A percentile compares a stretch with the other conserved stretches of the same genome.
Conservation (phyloP, 2,888 invertebrate species). For the Embidobia sp. region DNA sequence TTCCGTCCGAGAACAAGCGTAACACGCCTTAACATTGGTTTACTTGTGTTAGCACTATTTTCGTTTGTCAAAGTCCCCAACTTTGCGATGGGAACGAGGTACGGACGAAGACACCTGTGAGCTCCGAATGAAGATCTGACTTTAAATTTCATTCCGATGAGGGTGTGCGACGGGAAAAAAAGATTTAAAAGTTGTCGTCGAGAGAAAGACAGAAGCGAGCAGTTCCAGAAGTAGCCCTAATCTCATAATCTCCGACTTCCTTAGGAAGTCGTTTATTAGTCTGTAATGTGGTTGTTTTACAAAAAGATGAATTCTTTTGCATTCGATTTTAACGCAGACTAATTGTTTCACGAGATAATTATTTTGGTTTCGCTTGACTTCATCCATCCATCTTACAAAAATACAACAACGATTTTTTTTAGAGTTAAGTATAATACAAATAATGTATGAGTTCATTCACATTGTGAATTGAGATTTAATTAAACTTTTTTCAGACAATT, state of each 20-base stretch:
- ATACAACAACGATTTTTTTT: too few relatives aligned
- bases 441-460: too few relatives aligned
- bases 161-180: slow-evolving; percentile 25
- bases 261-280: slow-evolving; percentile 82
- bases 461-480: too few relatives aligned
- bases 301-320: slow-evolving; percentile 50
- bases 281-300: slow-evolving; percentile 70
- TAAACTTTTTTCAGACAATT: too few relatives aligned
- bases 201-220: slow-evolving; percentile 44
- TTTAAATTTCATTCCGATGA: slow-evolving; percentile 41
- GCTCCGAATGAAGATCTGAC: slow-evolving; percentile 48
- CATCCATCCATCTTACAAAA: too few relatives aligned
- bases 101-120: slow-evolving; percentile 75
- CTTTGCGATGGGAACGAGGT: slow-evolving; percentile 66
- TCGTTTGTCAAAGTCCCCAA: slow-evolving; percentile 14
- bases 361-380: too few relatives aligned
- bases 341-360: too few relatives aligned
- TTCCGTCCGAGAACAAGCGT: slow-evolving; percentile 2
- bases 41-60: slow-evolving; percentile 16
- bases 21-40: slow-evolving; percentile 18
- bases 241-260: slow-evolving; percentile 81
- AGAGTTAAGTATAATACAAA: too few relatives aligned
- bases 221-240: slow-evolving; percentile 73
- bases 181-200: slow-evolving; percentile 33
- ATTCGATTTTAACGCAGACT: slow-evolving; percentile 19